phyloP scores from a whole-genome alignment of 2,888 invertebrate species.

The Torymus aiolomorphi region DNA sequence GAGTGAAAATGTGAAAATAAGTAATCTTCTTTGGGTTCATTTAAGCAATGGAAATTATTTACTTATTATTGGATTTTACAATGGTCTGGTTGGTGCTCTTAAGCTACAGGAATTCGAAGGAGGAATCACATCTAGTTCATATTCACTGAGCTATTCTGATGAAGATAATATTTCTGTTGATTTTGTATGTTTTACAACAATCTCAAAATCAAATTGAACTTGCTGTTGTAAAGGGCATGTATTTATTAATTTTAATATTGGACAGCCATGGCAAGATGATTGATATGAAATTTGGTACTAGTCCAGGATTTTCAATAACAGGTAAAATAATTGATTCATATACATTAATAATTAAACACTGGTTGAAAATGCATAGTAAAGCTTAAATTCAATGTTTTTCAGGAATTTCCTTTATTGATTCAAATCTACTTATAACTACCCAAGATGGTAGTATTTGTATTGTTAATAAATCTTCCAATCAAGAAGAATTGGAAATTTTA shows the following conservation, averaged over 20 bases:
- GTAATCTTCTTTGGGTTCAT: conserved; percentile 65
- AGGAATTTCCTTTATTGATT: conserved; percentile 64
- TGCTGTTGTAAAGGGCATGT: conserved; percentile 64
- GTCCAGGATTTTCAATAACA: conserved; percentile 67
- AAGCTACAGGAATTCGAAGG: conserved; percentile 56
- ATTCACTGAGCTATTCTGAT: conserved; percentile 60
- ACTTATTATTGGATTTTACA: conserved; percentile 66
- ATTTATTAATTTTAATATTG: conserved; percentile 63
- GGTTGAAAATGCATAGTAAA: background rate
- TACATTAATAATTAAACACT: background rate
- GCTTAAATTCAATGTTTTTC: conserved; percentile 29
- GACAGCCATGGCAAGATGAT: conserved; percentile 60
- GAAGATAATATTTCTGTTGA: conserved; percentile 64
- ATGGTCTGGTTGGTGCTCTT: conserved; percentile 67
- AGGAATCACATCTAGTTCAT: conserved; percentile 45
- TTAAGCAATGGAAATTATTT: conserved; percentile 59
- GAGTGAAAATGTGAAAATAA: conserved; percentile 60
- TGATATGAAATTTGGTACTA: conserved; percentile 58
- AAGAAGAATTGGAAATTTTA: conserved; percentile 56
- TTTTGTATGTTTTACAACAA: conserved; percentile 60
- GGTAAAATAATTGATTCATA: conserved; percentile 62
- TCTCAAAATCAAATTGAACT: conserved; percentile 59
- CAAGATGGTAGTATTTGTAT: conserved; percentile 63
- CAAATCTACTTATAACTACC: conserved; percentile 62
- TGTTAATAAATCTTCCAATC: conserved; percentile 54